Evolutionary conservation across 2,888 invertebrate species (phyloP), one percentile per base, ranked within the genome.

Genomic region (Drosophila pseudotalamancana): DNA sequence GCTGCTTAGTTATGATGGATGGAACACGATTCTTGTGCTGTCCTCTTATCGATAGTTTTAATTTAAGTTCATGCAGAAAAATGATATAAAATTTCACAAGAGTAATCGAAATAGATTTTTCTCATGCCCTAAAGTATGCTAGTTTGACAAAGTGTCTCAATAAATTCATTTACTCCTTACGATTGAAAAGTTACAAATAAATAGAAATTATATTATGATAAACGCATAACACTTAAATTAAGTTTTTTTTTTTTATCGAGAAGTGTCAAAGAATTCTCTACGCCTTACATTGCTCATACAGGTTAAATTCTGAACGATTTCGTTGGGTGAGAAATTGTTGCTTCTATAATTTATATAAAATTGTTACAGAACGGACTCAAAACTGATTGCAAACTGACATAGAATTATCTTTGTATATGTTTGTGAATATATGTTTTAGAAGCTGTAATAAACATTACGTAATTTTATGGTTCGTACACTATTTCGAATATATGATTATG

Each of bases 51-150:
- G 34, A 35, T 18, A 18, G 1, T 5, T 18, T n/a, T 3, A 4
- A n/a, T 5, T n/a, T 3, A 12, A n/a, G 16, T 8, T 18, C 2
- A 6, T 14, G n/a, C 11, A n/a, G 12, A 16, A 12, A 6, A 23
- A 11, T n/a, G 3, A 11, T 5, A 6, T 3, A 4, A 11, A 42
- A 25, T 27, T 19, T 0, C 14, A 29, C 14, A 11, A 4, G 1
- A 6, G 4, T 12, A 12, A 16, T 51, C 11, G 31, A 16, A 51
- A 43, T 51, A n/a, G 23, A 51, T 32, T 32, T 32, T 43, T 31
- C n/a, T 50, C n/a, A 31, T 12, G 43, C 43, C 21, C 8, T 3
- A 37, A 59, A 37, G 59, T 59, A 59, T 59, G 59, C 59, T 18
- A 23, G 3, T 42, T 42, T 21, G n/a, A 16, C 27, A 14, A 8